A percentile compares a stretch with the other conserved stretches of the same genome.
phyloP scores from a whole-genome alignment of 2,797 vertebrate species.

The Hyperoplus immaculatus region DNA sequence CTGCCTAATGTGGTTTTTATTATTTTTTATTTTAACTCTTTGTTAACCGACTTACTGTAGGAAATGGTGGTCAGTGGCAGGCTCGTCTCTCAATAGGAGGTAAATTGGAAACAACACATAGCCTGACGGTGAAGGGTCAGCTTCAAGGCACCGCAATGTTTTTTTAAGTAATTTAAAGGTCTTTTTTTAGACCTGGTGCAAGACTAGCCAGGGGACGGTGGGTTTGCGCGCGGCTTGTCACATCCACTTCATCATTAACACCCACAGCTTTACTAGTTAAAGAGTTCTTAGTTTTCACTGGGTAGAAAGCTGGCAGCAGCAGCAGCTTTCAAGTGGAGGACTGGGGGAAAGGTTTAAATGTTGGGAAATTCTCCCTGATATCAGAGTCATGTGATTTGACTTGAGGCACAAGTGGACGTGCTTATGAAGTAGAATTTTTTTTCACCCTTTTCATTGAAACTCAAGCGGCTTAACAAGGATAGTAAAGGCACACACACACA shows the following conservation, averaged over 20 bases:
- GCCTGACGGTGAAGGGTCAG: conserved; percentile 8
- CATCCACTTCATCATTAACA: neutral
- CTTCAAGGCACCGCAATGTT: conserved; percentile 4
- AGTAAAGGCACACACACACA: conserved; percentile 21
- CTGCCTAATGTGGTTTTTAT: neutral
- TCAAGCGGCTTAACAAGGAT: conserved; percentile 40
- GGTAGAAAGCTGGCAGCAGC: neutral
- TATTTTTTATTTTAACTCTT: neutral
- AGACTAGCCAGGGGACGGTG: conserved; percentile 3
- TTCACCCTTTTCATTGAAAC: conserved; percentile 24
- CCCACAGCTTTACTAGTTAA: neutral
- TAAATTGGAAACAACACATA: conserved; percentile 35
- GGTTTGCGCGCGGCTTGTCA: neutral
- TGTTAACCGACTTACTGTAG: neutral
- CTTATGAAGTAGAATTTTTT: conserved; percentile 25
- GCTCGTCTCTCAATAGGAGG: neutral
- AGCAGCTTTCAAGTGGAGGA: neutral
- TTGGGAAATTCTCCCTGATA: conserved; percentile 28
- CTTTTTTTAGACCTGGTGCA: neutral
- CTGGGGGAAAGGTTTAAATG: neutral
- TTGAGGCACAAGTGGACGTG: conserved; percentile 33
- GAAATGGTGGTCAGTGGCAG: neutral
- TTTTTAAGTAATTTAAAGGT: conserved; percentile 15
- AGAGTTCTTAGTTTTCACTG: conserved; percentile 4
- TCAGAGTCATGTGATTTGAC: conserved; percentile 43